Conservation (phyloP, 92 coral and sea anemone species). For the Epizoanthus stellaris region DNA sequence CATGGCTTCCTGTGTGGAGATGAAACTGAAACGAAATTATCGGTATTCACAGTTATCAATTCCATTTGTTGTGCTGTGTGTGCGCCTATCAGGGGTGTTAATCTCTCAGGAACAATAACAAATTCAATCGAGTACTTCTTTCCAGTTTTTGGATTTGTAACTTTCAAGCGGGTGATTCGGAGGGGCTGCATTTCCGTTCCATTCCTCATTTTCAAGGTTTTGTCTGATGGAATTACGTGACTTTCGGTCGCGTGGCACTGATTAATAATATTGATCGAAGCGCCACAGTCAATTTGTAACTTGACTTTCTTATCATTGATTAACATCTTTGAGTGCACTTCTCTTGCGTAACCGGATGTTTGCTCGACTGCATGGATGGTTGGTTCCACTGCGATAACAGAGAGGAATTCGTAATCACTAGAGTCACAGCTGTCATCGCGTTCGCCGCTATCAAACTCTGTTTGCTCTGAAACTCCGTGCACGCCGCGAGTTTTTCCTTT, state of each 20-base stretch:
- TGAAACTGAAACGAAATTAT: constrained; percentile 9
- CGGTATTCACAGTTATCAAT: constrained; percentile 46
- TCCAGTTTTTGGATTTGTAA: constrained; percentile 49
- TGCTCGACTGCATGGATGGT: constrained; percentile 22
- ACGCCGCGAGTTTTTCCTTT: constrained; percentile 19
- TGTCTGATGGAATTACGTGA: constrained; percentile 17
- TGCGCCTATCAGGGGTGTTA: constrained; percentile 65
- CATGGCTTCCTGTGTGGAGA: background rate
- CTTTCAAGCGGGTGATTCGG: constrained; percentile 28
- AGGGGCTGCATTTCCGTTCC: constrained; percentile 47
- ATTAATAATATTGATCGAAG: constrained; percentile 41
- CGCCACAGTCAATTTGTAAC: constrained; percentile 56
- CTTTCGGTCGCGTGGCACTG: constrained; percentile 33
- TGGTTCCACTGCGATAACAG: background rate
- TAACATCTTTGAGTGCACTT: constrained; percentile 44
- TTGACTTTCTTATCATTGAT: constrained; percentile 30
- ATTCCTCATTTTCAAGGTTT: constrained; percentile 51
- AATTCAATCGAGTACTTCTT: constrained; percentile 64
- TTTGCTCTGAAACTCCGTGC: background rate
- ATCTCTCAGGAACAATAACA: constrained; percentile 54
- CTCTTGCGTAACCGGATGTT: constrained; percentile 9
- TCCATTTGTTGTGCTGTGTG: constrained; percentile 69
- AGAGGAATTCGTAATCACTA: constrained; percentile 2
- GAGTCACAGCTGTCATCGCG: background rate
- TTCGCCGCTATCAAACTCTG: constrained; percentile 1